Percentiles rank a stretch among this genome's conserved stretches.
Evolutionary conservation across 2,797 vertebrate genomes (phyloP).

Genomic region (Tragopan temminckii): DNA sequence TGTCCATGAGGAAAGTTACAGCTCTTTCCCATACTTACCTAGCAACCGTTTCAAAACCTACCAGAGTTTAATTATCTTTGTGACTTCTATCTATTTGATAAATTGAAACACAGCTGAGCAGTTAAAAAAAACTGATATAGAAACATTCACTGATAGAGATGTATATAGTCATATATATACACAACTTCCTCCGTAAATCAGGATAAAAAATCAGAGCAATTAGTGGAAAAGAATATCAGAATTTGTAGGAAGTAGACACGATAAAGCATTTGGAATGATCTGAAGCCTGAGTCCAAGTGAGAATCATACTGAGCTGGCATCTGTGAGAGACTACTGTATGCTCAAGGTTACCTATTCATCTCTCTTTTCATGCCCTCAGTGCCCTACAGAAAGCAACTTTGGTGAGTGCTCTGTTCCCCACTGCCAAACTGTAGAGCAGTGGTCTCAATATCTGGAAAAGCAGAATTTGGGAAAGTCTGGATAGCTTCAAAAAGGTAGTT

Average conservation of each 20-base stretch:
- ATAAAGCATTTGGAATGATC: not conserved
- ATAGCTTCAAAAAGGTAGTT: not conserved
- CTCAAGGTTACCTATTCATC: not conserved
- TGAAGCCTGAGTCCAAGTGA: not conserved
- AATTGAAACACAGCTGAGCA: not conserved
- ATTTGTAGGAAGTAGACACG: not conserved
- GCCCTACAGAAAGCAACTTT: not conserved
- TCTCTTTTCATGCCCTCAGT: not conserved
- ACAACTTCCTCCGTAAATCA: not conserved
- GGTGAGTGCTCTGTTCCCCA: not conserved
- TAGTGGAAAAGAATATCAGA: not conserved
- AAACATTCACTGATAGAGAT: not conserved
- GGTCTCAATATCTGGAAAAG: not conserved
- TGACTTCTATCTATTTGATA: not conserved
- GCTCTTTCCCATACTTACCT: not conserved
- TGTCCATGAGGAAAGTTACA: fast-evolving
- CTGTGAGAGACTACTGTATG: not conserved
- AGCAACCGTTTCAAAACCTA: not conserved
- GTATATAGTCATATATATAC: fast-evolving
- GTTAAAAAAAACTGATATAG: not conserved
- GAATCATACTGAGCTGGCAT: fast-evolving
- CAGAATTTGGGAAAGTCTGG: not conserved
- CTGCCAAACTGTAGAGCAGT: not conserved
- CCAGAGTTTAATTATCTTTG: not conserved
- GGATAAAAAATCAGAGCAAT: not conserved